phyloP scores from a whole-genome alignment of 1,140 invertebrate species.

The Homalodisca vitripennis region DNA sequence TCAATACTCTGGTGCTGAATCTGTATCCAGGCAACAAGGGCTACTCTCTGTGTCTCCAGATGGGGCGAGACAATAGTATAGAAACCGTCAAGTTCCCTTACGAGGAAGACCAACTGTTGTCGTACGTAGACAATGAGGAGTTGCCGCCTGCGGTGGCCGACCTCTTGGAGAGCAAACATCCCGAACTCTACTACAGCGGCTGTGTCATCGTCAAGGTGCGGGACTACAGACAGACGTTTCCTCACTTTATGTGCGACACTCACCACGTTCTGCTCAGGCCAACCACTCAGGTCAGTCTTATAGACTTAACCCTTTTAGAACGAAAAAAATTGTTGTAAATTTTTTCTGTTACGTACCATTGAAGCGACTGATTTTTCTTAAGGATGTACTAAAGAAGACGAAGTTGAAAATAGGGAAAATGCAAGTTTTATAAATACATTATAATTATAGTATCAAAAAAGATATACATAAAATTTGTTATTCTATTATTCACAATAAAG shows the following conservation, averaged over 20 bases:
- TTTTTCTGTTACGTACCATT: too few relatives aligned
- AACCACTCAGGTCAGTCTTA: conserved; percentile 71
- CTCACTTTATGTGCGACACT: conserved; percentile 67
- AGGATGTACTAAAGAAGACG: too few relatives aligned
- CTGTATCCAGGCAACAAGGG: conserved; percentile 89
- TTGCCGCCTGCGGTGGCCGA: conserved; percentile 84
- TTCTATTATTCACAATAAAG: too few relatives aligned
- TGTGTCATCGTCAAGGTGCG: conserved; percentile 90
- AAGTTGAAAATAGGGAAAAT: too few relatives aligned
- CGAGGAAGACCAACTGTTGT: conserved; percentile 62
- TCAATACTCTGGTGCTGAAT: conserved; percentile 88
- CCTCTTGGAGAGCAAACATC: conserved; percentile 74
- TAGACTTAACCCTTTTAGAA: too few relatives aligned
- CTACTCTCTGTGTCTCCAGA: conserved; percentile 64
- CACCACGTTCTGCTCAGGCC: conserved; percentile 87
- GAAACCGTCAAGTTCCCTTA: conserved; percentile 75
- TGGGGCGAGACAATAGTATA: conserved; percentile 59
- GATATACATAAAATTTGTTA: too few relatives aligned
- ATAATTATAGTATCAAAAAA: too few relatives aligned
- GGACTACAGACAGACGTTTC: conserved; percentile 79
- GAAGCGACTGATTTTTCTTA: too few relatives aligned
- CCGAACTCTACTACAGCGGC: conserved; percentile 84
- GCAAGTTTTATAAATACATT: too few relatives aligned
- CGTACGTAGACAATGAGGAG: conserved; percentile 81
- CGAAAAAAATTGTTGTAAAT: too few relatives aligned